Evolutionary conservation across 2,888 invertebrate species (phyloP).

Genomic region (Drosophila niveifrons): DNA sequence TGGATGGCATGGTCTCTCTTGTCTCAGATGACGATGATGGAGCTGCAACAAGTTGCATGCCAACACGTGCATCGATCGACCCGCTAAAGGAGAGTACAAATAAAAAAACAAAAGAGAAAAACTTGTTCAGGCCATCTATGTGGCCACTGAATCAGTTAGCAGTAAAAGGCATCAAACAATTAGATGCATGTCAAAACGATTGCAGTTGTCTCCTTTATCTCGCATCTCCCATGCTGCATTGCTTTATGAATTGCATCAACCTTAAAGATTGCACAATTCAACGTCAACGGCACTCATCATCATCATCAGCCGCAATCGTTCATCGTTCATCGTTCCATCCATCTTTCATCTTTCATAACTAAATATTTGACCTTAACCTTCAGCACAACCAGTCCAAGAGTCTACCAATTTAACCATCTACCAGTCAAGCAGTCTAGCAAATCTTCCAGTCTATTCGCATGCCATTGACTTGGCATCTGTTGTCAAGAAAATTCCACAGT

Average conservation of each 20-base stretch:
- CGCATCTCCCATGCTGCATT: constrained; percentile 1
- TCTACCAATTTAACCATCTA: neutral
- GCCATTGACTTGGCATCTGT: constrained; percentile 5
- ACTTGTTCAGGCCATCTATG: constrained; percentile 65
- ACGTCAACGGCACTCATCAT: constrained; percentile 17
- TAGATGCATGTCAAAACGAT: constrained; percentile 70
- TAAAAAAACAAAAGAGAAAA: too few species aligned
- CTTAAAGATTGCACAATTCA: constrained; percentile 21
- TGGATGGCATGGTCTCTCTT: constrained; percentile 13
- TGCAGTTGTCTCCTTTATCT: constrained; percentile 38
- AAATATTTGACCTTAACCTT: constrained; percentile 51
- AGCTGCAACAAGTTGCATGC: constrained; percentile 50
- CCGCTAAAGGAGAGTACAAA: constrained; percentile 63
- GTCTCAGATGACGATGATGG: constrained; percentile 1
- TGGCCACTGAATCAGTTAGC: constrained; percentile 59
- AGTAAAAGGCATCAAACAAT: constrained; percentile 78
- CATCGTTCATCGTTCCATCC: neutral
- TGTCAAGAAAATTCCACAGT: constrained; percentile 14
- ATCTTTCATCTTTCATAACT: constrained; percentile 4
- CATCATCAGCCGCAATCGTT: neutral
- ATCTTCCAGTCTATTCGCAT: neutral
- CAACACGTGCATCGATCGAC: constrained; percentile 70
- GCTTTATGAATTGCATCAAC: constrained; percentile 34
- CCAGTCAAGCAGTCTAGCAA: neutral
- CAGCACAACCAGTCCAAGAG: constrained; percentile 15